Conservation (phyloP, 2,113 vertebrate genomes). For the Cheilinus undulatus region DNA sequence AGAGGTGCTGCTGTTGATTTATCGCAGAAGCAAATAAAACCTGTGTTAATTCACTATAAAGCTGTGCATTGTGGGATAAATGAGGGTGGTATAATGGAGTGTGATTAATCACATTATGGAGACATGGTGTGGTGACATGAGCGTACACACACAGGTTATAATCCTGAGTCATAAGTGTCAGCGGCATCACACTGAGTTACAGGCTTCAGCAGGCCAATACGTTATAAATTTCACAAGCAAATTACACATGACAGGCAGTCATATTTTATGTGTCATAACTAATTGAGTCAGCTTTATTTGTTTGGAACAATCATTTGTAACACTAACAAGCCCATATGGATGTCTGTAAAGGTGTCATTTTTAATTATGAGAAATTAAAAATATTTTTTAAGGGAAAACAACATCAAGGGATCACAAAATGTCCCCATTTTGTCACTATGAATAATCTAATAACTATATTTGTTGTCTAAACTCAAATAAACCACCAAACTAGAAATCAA, state of each 20-base stretch:
- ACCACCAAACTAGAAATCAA: background rate
- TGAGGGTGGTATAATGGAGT: constrained; percentile 67
- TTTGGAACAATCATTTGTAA: background rate
- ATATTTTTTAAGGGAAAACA: too few relatives aligned
- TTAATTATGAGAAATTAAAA: too few relatives aligned
- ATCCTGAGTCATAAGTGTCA: constrained; percentile 70
- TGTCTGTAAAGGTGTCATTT: too few relatives aligned
- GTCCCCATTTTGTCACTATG: background rate
- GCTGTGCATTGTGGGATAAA: constrained; percentile 66
- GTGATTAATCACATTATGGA: constrained; percentile 76
- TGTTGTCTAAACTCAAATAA: background rate
- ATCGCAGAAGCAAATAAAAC: constrained; percentile 57
- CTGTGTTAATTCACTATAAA: constrained; percentile 69
- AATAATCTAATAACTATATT: background rate
- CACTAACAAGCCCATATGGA: too few relatives aligned
- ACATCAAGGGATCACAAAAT: too few relatives aligned
- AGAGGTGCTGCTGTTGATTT: constrained; percentile 63
- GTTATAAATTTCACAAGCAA: constrained; percentile 27
- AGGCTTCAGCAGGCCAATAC: constrained; percentile 35
- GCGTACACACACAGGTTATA: constrained; percentile 60
- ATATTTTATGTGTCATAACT: constrained; percentile 16
- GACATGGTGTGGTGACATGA: constrained; percentile 56
- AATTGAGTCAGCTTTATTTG: constrained; percentile 25
- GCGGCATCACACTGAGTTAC: constrained; percentile 46
- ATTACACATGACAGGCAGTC: constrained; percentile 13